These are phyloP conservation scores for Lamprologus tigripictilis DNA, from an alignment of 2,113 vertebrate species.

Conservation along the genomic window DNA sequence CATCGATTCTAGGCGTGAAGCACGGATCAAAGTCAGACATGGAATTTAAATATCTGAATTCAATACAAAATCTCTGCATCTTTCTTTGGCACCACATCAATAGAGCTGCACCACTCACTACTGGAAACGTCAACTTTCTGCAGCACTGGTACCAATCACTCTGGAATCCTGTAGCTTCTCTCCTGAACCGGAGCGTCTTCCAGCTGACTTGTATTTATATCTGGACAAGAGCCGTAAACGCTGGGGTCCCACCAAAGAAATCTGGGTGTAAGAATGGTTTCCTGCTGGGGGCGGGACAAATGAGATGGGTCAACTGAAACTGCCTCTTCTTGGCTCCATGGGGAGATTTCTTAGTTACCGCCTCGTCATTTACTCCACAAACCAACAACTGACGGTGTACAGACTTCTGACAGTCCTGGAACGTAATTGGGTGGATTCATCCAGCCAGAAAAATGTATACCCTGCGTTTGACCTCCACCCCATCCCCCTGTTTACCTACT, in stretches of 20 bases:
- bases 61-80: not conserved
- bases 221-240: not conserved
- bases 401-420: not conserved
- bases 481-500: rapidly evolving
- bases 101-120: not conserved
- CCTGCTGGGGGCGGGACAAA: not conserved
- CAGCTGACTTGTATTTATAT: not conserved
- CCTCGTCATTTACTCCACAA: not conserved
- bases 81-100: not conserved
- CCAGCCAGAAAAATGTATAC: not conserved
- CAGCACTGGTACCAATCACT: not conserved
- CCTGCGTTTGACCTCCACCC: not conserved
- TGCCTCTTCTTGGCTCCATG: not conserved
- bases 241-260: not conserved
- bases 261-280: not conserved
- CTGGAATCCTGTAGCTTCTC: not conserved
- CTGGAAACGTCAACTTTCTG: not conserved
- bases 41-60: not conserved
- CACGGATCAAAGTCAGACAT: not conserved
- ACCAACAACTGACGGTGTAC: not conserved
- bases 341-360: not conserved
- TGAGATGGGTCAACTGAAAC: not conserved
- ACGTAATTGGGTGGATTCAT: not conserved
- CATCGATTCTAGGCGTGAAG: not conserved
- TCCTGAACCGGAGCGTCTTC: not conserved